Percentiles rank a stretch among this genome's conserved stretches.
phyloP scores from a whole-genome alignment of 35 echinoderm and acorn worm species.

The Apostichopus parvimensis region DNA sequence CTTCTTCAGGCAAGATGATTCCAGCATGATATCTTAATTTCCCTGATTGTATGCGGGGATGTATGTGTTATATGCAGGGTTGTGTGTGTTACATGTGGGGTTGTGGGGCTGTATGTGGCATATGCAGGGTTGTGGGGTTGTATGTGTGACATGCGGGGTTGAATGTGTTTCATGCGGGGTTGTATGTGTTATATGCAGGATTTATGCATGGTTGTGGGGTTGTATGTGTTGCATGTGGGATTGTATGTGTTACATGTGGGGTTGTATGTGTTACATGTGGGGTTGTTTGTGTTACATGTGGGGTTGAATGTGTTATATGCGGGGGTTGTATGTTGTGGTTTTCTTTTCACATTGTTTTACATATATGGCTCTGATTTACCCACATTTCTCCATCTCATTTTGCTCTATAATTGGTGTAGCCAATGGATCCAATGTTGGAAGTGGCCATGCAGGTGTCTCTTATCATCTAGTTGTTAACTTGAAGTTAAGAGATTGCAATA shows the following conservation, averaged over 20 bases:
- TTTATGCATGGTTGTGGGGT: no score
- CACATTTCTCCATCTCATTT: no score
- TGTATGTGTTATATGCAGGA: no score
- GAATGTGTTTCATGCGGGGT: neutral
- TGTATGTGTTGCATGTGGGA: neutral
- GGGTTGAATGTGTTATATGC: no score
- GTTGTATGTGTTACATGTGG: neutral
- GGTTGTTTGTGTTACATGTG: neutral
- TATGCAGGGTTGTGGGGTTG: neutral
- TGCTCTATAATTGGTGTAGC: no score
- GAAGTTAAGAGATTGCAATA: no score
- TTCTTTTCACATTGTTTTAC: no score
- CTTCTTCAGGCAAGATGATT: slow-evolving; percentile 71
- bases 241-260: neutral
- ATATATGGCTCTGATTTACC: no score
- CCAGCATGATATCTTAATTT: neutral
- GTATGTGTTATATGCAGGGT: neutral
- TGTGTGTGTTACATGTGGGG: no score
- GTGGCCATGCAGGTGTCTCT: no score
- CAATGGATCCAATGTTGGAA: no score
- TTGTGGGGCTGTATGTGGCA: neutral
- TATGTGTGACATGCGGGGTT: neutral
- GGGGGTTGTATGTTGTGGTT: neutral
- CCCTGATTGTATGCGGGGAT: neutral
- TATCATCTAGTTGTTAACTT: no score